Evolutionary conservation across 2,888 invertebrate genomes (phyloP).

Genomic region (Caenorhabditis virilis): DNA sequence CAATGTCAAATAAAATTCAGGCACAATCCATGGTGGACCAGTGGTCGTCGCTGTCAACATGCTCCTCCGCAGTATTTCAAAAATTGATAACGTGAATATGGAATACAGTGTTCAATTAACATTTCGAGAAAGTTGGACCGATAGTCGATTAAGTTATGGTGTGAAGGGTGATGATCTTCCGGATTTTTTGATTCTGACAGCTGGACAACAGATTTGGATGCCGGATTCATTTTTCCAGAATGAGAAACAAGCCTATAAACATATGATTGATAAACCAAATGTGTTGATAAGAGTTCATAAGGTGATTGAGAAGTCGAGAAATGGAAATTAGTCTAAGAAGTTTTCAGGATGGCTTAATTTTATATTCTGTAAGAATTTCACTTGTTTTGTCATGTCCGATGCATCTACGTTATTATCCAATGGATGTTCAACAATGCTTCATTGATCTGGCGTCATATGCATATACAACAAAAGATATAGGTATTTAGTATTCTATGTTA

Average conservation of each 20-base stretch:
- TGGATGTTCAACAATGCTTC: conserved; percentile 92
- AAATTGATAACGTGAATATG: conserved; percentile 68
- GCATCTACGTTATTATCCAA: conserved; percentile 83
- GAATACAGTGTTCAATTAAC: conserved; percentile 85
- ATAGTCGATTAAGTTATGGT: conserved; percentile 76
- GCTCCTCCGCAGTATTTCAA: conserved; percentile 66
- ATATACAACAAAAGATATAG: conserved; percentile 93
- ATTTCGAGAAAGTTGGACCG: conserved; percentile 95
- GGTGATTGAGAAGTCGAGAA: no score
- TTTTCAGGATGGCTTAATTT: conserved; percentile 40
- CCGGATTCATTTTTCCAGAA: conserved; percentile 92
- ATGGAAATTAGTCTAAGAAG: no score
- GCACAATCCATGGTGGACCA: conserved; percentile 52
- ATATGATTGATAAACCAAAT: conserved; percentile 72
- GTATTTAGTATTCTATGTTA: conserved; percentile 68
- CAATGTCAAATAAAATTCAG: no score
- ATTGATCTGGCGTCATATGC: conserved; percentile 95
- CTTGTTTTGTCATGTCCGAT: conserved; percentile 93
- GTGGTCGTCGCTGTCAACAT: conserved; percentile 66
- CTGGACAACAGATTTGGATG: conserved; percentile 86
- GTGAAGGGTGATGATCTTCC: conserved; percentile 72
- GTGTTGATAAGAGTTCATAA: conserved; percentile 93
- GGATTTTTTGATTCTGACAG: conserved; percentile 64
- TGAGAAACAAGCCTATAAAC: conserved; percentile 89
- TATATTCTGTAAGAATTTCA: conserved; percentile 78